These are phyloP conservation scores for Hippopotamyrus pictus DNA, from an alignment of 2,797 vertebrate genomes.

Conservation along the genomic window DNA sequence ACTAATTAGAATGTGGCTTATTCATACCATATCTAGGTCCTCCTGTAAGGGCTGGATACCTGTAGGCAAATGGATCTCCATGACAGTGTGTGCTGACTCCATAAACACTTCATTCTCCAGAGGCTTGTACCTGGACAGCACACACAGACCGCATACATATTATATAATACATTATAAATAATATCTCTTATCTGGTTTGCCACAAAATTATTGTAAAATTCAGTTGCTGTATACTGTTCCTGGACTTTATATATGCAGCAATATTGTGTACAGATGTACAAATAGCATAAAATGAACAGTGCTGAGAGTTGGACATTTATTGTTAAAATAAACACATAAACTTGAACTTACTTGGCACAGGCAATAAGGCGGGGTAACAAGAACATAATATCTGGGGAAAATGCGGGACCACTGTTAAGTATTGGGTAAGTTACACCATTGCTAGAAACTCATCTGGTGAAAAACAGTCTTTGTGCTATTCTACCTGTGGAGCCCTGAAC, in stretches of 20 bases:
- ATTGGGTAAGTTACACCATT: neutral
- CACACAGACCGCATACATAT: neutral
- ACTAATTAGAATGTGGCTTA: neutral
- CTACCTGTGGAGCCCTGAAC: constrained; percentile 30
- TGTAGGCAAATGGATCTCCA: constrained; percentile 82
- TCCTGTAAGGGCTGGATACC: constrained; percentile 67
- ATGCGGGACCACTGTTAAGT: neutral
- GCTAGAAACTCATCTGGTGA: neutral
- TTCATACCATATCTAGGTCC: constrained; percentile 66
- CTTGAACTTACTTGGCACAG: constrained; percentile 68
- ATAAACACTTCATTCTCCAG: constrained; percentile 44
- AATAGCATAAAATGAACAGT: neutral
- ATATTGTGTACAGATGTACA: neutral
- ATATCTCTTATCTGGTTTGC: neutral
- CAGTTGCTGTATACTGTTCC: neutral
- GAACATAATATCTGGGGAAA: constrained; percentile 36
- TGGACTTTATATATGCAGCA: neutral
- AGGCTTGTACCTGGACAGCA: constrained; percentile 67
- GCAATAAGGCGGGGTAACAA: constrained; percentile 55
- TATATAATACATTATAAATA: neutral
- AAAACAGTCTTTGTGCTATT: neutral
- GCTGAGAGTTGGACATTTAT: neutral
- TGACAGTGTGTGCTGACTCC: constrained; percentile 70
- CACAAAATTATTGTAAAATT: neutral
- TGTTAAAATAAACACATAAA: neutral